Conservation (phyloP, 2,888 invertebrate species). For the Nebria salina region DNA sequence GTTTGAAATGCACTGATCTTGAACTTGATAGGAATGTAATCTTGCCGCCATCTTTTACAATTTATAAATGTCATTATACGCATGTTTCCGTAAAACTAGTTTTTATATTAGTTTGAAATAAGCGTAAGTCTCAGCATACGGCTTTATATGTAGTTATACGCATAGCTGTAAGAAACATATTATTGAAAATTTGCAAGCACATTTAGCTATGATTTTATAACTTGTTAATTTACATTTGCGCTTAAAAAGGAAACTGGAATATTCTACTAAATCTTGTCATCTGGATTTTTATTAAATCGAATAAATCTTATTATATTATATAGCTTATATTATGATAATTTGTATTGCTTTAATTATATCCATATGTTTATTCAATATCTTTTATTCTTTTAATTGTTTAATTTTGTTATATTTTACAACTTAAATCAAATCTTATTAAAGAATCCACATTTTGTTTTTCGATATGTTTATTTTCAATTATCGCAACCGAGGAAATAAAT, state of each 20-base stretch:
- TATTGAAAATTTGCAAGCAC: not conserved
- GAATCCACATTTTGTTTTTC: too few species aligned
- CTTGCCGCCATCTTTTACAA: conserved; percentile 11
- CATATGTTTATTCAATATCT: too few species aligned
- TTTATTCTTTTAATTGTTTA: too few species aligned
- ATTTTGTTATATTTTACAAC: too few species aligned
- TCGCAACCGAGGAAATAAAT: too few species aligned
- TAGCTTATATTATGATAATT: too few species aligned
- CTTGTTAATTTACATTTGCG: not conserved
- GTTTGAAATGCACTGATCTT: not conserved
- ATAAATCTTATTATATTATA: too few species aligned
- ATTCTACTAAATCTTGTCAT: not conserved
- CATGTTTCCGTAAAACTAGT: conserved; percentile 1
- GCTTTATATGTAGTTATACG: not conserved
- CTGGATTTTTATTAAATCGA: not conserved
- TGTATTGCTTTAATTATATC: too few species aligned
- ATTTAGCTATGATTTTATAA: conserved; percentile 1
- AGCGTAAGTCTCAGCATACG: not conserved
- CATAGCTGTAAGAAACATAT: not conserved
- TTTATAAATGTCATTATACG: conserved; percentile 4
- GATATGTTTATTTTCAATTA: too few species aligned
- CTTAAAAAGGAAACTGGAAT: not conserved
- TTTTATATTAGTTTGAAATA: not conserved
- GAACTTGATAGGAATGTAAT: conserved; percentile 16
- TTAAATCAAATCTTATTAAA: too few species aligned